Evolutionary conservation across 1,140 invertebrate species (phyloP), one percentile per base, ranked within the genome.

Genomic region (Macrosteles quadrilineatus): DNA sequence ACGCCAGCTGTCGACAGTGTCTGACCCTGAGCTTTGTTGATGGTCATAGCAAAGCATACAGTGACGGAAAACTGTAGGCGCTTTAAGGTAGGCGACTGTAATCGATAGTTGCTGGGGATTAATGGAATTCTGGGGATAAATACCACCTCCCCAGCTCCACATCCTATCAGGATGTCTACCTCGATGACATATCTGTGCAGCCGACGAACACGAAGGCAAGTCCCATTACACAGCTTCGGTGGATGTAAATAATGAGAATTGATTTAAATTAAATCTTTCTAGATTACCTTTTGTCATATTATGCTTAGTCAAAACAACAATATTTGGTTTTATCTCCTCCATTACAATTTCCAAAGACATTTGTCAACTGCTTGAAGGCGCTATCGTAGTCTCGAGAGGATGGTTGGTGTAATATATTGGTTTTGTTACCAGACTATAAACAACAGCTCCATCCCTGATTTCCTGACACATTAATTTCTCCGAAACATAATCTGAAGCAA

Each of bases 1-100:
- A 80, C 32, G 14, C 57, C 71, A 43, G 59, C 70, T 1, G 62
- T 32, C 30, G 70, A 57, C 67, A 70, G 66, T 17, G 45, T 76
- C 75, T 85, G 83, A 14, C 85, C 83, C 77, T 87, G 85, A 2
- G 82, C 72, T 77, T 86, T 86, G 75, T 86, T 86, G 2, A 87
- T 83, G 0, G 84, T 83, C 77, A 85, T 73, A 12, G 79, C 78
- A 74, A 80, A 83, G 21, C 73, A 66, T 0, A 78, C 71, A 55
- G 75, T 68, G 0, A 85, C 36, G 21, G 81, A 78, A 75, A 85
- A 83, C 70, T 84, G 81, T 19, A 74, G n/a, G n/a, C n/a, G n/a
- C n/a, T 12, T n/a, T n/a, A 67, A 29, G 57, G 31, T 71, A 64
- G 31, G n/a, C n/a, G 72, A 72, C 21, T 72, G 43, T 19, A 69